These are phyloP conservation scores for Hippocampus comes DNA, from an alignment of 2,113 vertebrate species.

Conservation along the genomic window DNA sequence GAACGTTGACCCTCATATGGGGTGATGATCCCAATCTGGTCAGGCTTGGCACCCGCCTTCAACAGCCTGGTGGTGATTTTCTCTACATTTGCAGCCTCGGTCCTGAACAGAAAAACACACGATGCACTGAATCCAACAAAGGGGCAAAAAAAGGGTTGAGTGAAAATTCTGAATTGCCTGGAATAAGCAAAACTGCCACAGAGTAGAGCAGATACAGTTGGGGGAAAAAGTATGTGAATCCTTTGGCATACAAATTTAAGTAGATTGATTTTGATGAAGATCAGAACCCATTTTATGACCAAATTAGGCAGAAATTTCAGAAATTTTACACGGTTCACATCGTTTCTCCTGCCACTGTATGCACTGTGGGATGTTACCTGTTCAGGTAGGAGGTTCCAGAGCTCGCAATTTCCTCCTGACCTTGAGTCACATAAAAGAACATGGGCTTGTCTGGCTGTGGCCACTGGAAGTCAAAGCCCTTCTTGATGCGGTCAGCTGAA, in stretches of 20 bases:
- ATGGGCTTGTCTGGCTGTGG: constrained; percentile 98
- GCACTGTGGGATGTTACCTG: constrained; percentile 71
- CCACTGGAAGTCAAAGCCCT: constrained; percentile 99
- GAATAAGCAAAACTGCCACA: background rate
- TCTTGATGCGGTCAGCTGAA: constrained; percentile 92
- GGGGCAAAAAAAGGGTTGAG: background rate
- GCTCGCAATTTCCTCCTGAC: constrained; percentile 97
- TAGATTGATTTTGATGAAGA: background rate
- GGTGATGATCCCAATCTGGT: constrained; percentile 98
- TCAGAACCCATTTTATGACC: too few species aligned
- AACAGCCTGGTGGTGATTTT: constrained; percentile 96
- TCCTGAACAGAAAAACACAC: constrained; percentile 67
- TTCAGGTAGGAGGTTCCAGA: constrained; percentile 97
- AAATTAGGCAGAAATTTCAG: too few species aligned
- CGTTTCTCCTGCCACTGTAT: background rate
- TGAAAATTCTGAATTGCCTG: background rate
- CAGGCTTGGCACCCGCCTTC: constrained; percentile 94
- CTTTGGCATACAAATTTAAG: too few species aligned
- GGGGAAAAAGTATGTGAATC: too few species aligned
- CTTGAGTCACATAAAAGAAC: constrained; percentile 99
- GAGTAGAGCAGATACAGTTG: background rate
- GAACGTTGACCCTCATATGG: constrained; percentile 96
- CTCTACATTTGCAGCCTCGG: constrained; percentile 96
- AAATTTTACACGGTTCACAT: too few species aligned
- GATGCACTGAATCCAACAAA: background rate